These are phyloP conservation scores for Delphinus delphis DNA, from an alignment of 2,113 vertebrate species.

Conservation along the genomic window DNA sequence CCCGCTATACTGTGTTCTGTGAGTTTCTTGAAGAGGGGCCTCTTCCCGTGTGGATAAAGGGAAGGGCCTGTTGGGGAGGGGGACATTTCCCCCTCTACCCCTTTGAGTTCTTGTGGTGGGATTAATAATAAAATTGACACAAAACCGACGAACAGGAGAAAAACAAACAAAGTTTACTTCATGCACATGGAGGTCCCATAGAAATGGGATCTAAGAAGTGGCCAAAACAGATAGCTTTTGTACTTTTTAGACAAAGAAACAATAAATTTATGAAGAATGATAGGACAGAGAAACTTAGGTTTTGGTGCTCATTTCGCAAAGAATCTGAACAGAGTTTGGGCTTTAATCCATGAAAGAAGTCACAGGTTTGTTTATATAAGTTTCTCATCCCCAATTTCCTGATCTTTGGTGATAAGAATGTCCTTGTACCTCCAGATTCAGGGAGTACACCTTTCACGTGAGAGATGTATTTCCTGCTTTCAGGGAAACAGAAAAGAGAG, in stretches of 20 bases:
- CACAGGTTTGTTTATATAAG: neutral
- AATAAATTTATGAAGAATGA: neutral
- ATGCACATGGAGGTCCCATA: neutral
- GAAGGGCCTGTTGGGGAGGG: neutral
- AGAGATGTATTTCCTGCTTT: neutral
- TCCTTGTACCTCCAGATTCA: neutral
- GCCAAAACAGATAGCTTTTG: neutral
- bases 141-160: neutral
- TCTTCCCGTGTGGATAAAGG: neutral
- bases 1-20: rapidly evolving
- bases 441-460: neutral
- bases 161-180: neutral
- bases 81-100: neutral
- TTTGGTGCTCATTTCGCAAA: neutral
- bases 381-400: neutral
- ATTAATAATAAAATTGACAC: neutral
- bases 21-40: neutral
- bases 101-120: neutral
- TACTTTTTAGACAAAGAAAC: neutral
- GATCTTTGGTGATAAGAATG: neutral
- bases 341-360: neutral
- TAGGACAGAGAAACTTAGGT: neutral
- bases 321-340: neutral
- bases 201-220: neutral
- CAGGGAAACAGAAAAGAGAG: neutral